Conservation (phyloP, 2,888 invertebrate species). For the Rhopalosiphum nymphaeae region DNA sequence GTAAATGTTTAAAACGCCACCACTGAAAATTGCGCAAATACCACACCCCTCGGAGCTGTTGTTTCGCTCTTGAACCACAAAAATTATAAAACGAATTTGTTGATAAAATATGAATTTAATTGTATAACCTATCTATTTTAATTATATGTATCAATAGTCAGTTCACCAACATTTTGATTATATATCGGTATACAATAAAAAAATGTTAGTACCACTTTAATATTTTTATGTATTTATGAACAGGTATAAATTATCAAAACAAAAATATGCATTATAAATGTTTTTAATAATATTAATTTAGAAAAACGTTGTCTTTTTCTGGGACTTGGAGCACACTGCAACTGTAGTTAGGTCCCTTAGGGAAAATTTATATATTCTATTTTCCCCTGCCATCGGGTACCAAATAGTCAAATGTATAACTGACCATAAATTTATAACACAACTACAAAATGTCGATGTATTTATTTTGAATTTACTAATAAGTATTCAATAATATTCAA, state of each 20-base stretch:
- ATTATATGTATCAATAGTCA: background rate
- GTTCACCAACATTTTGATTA: background rate
- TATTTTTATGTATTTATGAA: background rate
- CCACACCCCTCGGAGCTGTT: background rate
- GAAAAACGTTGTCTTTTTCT: background rate
- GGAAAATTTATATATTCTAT: too few relatives aligned
- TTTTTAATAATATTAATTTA: background rate
- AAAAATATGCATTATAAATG: background rate
- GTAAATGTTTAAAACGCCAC: background rate
- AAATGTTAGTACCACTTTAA: background rate
- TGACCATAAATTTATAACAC: background rate
- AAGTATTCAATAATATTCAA: too few relatives aligned
- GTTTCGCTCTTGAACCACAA: background rate
- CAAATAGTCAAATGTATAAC: background rate
- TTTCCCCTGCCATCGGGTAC: too few relatives aligned
- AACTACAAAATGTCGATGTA: background rate
- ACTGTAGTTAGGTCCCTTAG: too few relatives aligned
- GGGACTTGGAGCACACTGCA: too few relatives aligned
- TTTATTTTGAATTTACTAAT: background rate
- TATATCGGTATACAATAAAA: background rate
- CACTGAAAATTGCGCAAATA: too few relatives aligned
- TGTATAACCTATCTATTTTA: background rate
- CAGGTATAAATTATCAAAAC: background rate
- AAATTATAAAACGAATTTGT: background rate
- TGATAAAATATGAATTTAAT: background rate